Base-by-base conservation (phyloP, 2,888 invertebrate species). In the Apeira syringaria region DNA sequence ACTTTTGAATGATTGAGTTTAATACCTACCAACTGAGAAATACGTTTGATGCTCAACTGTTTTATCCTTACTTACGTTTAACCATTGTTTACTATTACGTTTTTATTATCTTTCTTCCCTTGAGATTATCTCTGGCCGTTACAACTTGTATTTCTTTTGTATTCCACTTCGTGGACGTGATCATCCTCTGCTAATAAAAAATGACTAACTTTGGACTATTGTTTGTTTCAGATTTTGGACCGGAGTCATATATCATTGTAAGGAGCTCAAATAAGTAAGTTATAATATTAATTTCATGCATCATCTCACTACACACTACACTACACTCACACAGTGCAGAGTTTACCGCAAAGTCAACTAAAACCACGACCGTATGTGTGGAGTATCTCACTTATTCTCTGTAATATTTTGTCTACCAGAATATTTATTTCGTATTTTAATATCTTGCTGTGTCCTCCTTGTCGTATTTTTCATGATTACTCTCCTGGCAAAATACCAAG, bases 161-260 rank as follows among this genome's bases (percentile, higher is more conserved):
- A n/a, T n/a, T n/a, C n/a, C n/a, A n/a, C n/a, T n/a, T n/a, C n/a
- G n/a, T n/a, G n/a, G n/a, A n/a, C n/a, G n/a, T n/a, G n/a, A n/a
- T n/a, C n/a, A n/a, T n/a, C n/a, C n/a, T n/a, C n/a, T n/a, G n/a
- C n/a, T n/a, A n/a, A n/a, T n/a, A n/a, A n/a, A n/a, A n/a, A n/a
- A n/a, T n/a, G n/a, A n/a, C n/a, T n/a, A n/a, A n/a, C n/a, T n/a
- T n/a, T n/a, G n/a, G n/a, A n/a, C 15, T 4, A 3, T 15, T 15
- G 15, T 64, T 72, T 53, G 64, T 85, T 87, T 51, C 89, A 88
- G 89, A 85, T 84, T 74, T 83, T 76, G 74, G 73, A 74, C 77
- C 81, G 87, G 87, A 88, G 84, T 88, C 89, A 87, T 84, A 80
- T 70, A 80, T 79, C 76, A 79, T 74, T 79, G 77, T 75, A 70